Evolutionary conservation across 2,113 vertebrate genomes (phyloP).

Genomic region (Poeciliopsis occidentalis): DNA sequence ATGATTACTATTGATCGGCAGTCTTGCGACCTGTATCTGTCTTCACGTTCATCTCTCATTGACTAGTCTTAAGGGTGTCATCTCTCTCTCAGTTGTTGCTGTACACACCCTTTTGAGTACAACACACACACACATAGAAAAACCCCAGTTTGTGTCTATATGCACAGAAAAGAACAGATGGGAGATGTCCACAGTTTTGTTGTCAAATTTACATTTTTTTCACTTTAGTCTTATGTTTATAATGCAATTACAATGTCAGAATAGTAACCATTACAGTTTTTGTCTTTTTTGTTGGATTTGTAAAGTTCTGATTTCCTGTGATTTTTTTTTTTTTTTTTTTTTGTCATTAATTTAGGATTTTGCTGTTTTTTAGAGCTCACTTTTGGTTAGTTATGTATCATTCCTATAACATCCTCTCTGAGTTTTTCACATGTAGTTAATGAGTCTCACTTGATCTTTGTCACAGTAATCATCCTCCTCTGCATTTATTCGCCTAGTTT

Average conservation of each 20-base stretch:
- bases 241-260: background rate
- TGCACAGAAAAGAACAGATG: background rate
- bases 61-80: constrained; percentile 70
- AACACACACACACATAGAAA: background rate
- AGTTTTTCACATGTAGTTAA: too few relatives aligned
- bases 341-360: too few relatives aligned
- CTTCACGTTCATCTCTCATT: constrained; percentile 71
- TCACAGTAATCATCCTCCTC: too few relatives aligned
- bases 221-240: background rate
- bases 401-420: too few relatives aligned
- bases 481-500: too few relatives aligned
- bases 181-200: background rate
- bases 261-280: background rate
- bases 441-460: too few relatives aligned
- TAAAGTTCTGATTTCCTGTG: too few relatives aligned
- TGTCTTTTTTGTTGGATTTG: constrained; percentile 4
- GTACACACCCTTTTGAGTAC: constrained; percentile 25
- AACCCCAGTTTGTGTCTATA: background rate
- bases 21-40: constrained; percentile 68
- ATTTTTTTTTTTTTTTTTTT: too few relatives aligned
- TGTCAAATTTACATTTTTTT: background rate
- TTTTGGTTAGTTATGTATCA: too few relatives aligned
- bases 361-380: too few relatives aligned
- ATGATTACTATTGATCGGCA: constrained; percentile 81
- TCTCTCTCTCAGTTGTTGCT: constrained; percentile 51